These are phyloP conservation scores for Dipodomys spectabilis DNA, from an alignment of 2,113 vertebrate species.

Conservation along the genomic window DNA sequence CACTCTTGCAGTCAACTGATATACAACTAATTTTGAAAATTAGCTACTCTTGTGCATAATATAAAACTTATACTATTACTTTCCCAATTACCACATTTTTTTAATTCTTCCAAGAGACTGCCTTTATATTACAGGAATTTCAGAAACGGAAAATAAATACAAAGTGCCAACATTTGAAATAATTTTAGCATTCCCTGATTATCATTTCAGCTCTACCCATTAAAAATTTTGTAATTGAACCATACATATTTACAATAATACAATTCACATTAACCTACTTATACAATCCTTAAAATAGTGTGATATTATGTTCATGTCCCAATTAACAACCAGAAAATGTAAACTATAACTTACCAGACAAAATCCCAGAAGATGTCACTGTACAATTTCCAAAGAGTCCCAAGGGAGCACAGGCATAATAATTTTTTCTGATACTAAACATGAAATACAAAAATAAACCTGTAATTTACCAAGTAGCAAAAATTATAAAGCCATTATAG, in stretches of 20 bases:
- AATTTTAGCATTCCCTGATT: not conserved
- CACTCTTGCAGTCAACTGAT: not conserved
- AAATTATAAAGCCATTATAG: slow-evolving; percentile 59
- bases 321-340: slow-evolving; percentile 64
- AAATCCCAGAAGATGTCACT: slow-evolving; percentile 65
- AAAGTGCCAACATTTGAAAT: slow-evolving; percentile 10
- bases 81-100: not conserved
- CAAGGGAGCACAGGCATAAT: slow-evolving; percentile 74
- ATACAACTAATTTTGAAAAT: not conserved
- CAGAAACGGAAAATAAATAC: not conserved
- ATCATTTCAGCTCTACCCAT: not conserved
- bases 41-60: not conserved
- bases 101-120: not conserved
- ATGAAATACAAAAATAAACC: slow-evolving; percentile 76
- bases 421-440: slow-evolving; percentile 80
- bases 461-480: slow-evolving; percentile 72
- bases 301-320: not conserved
- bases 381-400: slow-evolving; percentile 64
- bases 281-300: not conserved
- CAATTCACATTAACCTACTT: not conserved
- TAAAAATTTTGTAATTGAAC: not conserved
- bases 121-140: not conserved
- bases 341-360: slow-evolving; percentile 70
- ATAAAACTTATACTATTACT: not conserved
- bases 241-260: not conserved